Percentiles rank a stretch among this genome's conserved stretches.
phyloP scores from a whole-genome alignment of 2,888 invertebrate species.

The Dinocampus coccinellae region DNA sequence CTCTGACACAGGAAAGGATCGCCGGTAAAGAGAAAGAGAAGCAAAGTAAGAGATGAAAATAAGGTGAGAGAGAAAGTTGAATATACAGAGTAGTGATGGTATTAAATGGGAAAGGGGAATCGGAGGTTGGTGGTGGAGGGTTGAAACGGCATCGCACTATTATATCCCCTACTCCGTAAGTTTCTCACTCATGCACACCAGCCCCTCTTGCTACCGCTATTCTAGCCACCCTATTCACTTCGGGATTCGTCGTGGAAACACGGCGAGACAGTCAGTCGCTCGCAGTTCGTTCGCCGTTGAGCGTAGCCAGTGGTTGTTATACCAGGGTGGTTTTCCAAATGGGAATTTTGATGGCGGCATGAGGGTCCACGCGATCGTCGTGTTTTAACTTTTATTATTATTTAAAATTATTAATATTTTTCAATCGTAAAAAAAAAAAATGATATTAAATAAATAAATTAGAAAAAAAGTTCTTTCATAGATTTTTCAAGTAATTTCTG shows the following conservation, averaged over 20 bases:
- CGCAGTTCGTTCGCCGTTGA: conserved; percentile 66
- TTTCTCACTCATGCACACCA: conserved; percentile 25
- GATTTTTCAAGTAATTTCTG: background rate
- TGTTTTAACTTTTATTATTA: conserved; percentile 15
- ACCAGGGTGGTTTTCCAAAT: conserved; percentile 5
- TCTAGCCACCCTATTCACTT: conserved; percentile 40
- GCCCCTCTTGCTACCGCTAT: background rate
- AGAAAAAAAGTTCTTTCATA: background rate
- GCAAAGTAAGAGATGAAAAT: background rate
- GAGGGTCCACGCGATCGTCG: conserved; percentile 8
- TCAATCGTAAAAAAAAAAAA: background rate
- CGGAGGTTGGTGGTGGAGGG: conserved; percentile 43
- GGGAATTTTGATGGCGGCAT: conserved; percentile 22
- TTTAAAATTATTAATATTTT: background rate
- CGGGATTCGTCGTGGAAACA: conserved; percentile 59
- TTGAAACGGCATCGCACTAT: conserved; percentile 40
- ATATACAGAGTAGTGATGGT: conserved; percentile 23
- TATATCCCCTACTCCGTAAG: conserved; percentile 45
- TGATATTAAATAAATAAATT: background rate
- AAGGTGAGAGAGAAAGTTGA: conserved; percentile 8
- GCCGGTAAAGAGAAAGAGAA: background rate
- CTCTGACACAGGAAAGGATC: conserved; percentile 10
- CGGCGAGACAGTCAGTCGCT: conserved; percentile 65
- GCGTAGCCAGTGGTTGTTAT: conserved; percentile 36
- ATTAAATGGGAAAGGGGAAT: conserved; percentile 43